Percentiles rank a stretch among this genome's conserved stretches.
These are phyloP conservation scores for Chionis minor DNA, from an alignment of 2,113 vertebrate species.

Conservation along the genomic window DNA sequence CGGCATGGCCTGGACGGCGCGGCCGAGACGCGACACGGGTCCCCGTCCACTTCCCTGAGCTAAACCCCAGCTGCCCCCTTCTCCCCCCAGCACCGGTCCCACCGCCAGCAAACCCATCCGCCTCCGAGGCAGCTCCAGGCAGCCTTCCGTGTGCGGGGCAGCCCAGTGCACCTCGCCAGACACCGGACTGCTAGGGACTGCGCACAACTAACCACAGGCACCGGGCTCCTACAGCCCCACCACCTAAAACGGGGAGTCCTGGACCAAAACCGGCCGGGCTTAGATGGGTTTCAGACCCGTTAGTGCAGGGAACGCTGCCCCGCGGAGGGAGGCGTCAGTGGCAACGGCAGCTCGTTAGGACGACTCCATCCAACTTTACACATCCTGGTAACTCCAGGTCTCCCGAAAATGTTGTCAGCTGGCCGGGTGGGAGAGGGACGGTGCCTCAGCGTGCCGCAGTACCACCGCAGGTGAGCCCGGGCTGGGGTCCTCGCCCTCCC, in stretches of 20 bases:
- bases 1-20: accelerated
- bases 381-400: accelerated
- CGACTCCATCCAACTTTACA: accelerated
- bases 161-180: not conserved
- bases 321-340: not conserved
- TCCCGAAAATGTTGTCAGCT: not conserved
- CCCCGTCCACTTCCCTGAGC: accelerated
- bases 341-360: not conserved
- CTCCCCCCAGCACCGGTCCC: not conserved
- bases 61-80: not conserved
- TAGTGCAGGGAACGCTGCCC: not conserved
- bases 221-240: not conserved
- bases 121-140: not conserved
- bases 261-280: not conserved
- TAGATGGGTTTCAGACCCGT: not conserved
- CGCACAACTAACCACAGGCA: not conserved
- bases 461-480: not conserved
- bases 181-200: not conserved
- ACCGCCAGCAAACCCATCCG: not conserved
- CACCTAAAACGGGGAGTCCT: not conserved
- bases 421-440: not conserved
- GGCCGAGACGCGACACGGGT: not conserved
- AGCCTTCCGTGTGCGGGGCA: not conserved
- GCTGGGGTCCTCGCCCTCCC: not conserved
- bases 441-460: accelerated